phyloP scores from a whole-genome alignment of 2,113 vertebrate genomes.

The Epinephelus moara region DNA sequence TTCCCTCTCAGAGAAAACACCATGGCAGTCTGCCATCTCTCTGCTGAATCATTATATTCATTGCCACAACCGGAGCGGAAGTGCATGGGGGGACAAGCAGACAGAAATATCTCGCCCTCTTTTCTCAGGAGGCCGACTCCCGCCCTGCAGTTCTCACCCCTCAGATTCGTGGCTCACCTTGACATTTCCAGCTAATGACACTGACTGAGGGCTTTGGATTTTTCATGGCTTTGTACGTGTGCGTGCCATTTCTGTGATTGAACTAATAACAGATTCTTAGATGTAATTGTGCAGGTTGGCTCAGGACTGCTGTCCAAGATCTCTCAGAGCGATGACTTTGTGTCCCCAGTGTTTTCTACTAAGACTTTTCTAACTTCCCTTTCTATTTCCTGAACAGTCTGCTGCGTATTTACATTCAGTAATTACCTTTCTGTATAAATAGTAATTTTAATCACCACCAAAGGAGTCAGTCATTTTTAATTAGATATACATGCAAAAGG shows the following conservation, averaged over 20 bases:
- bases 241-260: conserved; percentile 43
- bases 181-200: conserved; percentile 76
- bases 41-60: conserved; percentile 53
- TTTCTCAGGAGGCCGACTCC: conserved; percentile 49
- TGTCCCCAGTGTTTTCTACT: background rate
- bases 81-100: conserved; percentile 1
- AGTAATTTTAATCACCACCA: background rate
- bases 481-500: background rate
- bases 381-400: background rate
- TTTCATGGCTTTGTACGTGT: conserved; percentile 23
- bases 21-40: conserved; percentile 32
- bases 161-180: conserved; percentile 65
- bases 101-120: conserved; percentile 42
- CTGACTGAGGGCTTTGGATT: conserved; percentile 40
- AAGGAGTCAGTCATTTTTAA: background rate
- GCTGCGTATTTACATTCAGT: background rate
- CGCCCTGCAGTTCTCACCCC: conserved; percentile 31
- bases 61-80: conserved; percentile 37
- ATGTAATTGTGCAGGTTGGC: conserved; percentile 42
- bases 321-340: background rate
- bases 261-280: conserved; percentile 57
- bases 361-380: background rate
- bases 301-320: conserved; percentile 14
- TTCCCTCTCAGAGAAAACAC: conserved; percentile 37
- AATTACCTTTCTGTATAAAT: background rate